Conservation (phyloP, 37 sponge, comb jelly and placozoan species). For the Mnemiopsis leidyi region DNA sequence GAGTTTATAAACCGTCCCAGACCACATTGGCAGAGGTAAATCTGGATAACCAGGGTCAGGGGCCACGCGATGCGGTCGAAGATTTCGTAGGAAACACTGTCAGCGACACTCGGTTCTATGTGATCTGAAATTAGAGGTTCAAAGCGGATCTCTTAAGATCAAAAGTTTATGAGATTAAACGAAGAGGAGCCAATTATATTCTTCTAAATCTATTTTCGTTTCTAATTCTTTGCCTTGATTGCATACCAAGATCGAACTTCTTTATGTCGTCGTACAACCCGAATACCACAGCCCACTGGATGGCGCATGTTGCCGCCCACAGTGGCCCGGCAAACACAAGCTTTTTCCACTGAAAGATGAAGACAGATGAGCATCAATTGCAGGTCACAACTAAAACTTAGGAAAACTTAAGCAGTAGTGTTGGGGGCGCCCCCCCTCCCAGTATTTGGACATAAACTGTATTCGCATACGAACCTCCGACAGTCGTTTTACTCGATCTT, state of each 20-base stretch:
- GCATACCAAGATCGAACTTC: neutral
- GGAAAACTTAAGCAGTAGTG: too few relatives aligned
- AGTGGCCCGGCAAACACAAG: neutral
- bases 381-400: too few relatives aligned
- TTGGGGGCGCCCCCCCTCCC: too few relatives aligned
- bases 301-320: neutral
- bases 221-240: too few relatives aligned
- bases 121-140: neutral
- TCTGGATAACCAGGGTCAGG: neutral
- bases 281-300: conserved; percentile 15
- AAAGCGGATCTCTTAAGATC: too few relatives aligned
- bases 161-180: too few relatives aligned
- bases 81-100: neutral
- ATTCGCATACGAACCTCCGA: too few relatives aligned
- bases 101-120: neutral
- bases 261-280: conserved; percentile 12
- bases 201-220: too few relatives aligned
- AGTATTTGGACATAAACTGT: too few relatives aligned
- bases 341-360: neutral
- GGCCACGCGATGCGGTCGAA: neutral
- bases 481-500: neutral
- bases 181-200: too few relatives aligned
- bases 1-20: conserved; percentile 11
- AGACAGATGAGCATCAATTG: too few relatives aligned
- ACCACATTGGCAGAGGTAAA: neutral